Evolutionary conservation across 1,140 invertebrate species (phyloP).

Genomic region (Ylistrum balloti): DNA sequence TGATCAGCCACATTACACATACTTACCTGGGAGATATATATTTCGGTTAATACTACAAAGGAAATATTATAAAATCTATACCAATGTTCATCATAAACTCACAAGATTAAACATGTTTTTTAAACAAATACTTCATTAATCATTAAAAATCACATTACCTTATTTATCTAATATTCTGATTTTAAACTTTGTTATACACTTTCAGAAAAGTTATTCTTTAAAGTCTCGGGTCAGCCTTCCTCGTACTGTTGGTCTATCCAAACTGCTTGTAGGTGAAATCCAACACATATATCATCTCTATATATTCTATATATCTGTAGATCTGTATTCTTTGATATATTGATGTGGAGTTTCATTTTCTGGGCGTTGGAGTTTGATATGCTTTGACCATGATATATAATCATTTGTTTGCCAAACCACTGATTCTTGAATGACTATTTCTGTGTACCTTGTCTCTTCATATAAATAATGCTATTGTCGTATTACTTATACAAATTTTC

Average conservation of each 20-base stretch:
- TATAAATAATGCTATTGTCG: too few relatives aligned
- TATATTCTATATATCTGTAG: not conserved
- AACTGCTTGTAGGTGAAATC: slow-evolving; percentile 65
- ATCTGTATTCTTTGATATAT: not conserved
- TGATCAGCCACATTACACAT: too few relatives aligned
- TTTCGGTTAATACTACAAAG: too few relatives aligned
- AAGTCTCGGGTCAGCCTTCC: slow-evolving; percentile 67
- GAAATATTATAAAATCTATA: too few relatives aligned
- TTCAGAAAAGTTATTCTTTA: slow-evolving; percentile 70
- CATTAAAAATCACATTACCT: not conserved
- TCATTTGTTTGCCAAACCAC: too few relatives aligned
- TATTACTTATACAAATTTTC: too few relatives aligned
- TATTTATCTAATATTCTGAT: not conserved
- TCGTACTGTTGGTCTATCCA: slow-evolving; percentile 66
- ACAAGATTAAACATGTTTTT: too few relatives aligned
- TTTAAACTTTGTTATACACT: slow-evolving; percentile 15
- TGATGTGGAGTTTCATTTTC: not conserved
- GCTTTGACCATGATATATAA: not conserved
- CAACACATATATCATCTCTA: not conserved
- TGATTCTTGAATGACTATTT: not conserved
- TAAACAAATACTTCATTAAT: too few relatives aligned
- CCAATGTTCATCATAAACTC: too few relatives aligned
- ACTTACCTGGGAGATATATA: too few relatives aligned
- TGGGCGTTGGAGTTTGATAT: not conserved
- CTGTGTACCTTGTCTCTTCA: too few relatives aligned